Percentiles rank a stretch among this genome's conserved stretches.
Conservation (phyloP, 53 echinoderm and acorn worm species). For the Zoroaster sp. region DNA sequence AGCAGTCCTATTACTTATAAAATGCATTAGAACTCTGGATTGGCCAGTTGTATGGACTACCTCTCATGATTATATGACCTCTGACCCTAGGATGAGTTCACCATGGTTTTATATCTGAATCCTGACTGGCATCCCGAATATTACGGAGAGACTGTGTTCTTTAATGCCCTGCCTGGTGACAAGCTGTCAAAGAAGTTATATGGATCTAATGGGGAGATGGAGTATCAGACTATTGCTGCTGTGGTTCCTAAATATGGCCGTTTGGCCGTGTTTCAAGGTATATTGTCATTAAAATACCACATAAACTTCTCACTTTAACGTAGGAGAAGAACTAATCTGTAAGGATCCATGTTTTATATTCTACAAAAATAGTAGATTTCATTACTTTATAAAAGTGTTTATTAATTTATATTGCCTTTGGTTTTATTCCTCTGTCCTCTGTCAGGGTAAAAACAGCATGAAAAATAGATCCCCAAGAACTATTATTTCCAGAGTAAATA, state of each 20-base stretch:
- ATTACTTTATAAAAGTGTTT: too few species aligned
- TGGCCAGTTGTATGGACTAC: not conserved
- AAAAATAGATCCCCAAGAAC: too few species aligned
- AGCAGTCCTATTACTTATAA: not conserved
- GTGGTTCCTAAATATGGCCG: constrained; percentile 57
- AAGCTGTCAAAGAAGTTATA: not conserved
- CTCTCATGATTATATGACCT: not conserved
- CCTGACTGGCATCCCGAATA: constrained; percentile 21
- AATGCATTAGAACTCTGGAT: not conserved
- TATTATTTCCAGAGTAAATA: too few species aligned
- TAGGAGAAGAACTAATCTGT: not conserved
- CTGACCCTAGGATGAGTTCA: constrained; percentile 38
- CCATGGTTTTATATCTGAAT: constrained; percentile 58
- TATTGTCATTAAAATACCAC: not conserved
- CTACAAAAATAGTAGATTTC: too few species aligned
- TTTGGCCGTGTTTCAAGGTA: constrained; percentile 55
- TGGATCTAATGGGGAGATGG: not conserved
- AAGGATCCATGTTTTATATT: too few species aligned
- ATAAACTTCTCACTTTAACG: not conserved
- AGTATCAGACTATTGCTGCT: constrained; percentile 48
- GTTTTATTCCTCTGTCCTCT: too few species aligned
- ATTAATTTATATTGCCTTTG: too few species aligned
- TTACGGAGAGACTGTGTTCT: constrained; percentile 60
- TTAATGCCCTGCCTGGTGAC: constrained; percentile 6
- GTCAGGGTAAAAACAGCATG: too few species aligned